Conservation (phyloP, 2,113 vertebrate genomes). For the Notiomystis cincta region DNA sequence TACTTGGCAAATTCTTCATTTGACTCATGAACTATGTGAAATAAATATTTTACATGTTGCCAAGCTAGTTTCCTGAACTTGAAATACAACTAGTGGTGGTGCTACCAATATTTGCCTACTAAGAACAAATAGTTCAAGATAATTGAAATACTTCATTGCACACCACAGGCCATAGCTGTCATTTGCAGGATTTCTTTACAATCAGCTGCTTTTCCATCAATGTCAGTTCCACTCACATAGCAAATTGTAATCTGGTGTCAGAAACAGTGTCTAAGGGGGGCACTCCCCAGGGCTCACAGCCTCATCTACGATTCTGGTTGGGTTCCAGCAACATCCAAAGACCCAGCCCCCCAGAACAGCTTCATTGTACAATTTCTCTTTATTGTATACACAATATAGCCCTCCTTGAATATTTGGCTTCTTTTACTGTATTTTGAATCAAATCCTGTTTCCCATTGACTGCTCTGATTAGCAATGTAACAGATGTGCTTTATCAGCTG, state of each 20-base stretch:
- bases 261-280: neutral
- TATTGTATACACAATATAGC: neutral
- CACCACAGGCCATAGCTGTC: neutral
- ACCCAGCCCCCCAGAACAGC: neutral
- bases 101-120: neutral
- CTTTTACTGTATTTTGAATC: neutral
- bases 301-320: neutral
- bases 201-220: constrained; percentile 11
- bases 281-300: neutral
- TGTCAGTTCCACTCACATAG: neutral
- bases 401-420: neutral
- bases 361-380: neutral
- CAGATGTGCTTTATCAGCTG: neutral
- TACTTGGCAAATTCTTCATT: neutral
- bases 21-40: neutral
- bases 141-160: neutral
- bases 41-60: neutral
- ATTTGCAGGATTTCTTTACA: neutral
- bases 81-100: neutral
- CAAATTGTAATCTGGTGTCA: neutral
- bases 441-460: neutral
- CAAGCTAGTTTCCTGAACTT: neutral
- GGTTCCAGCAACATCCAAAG: neutral
- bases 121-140: neutral
- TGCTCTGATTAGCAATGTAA: neutral